Evolutionary conservation across 2,888 invertebrate species (phyloP), one percentile per base, ranked within the genome.

Genomic region (Xestobium rufovillosum): DNA sequence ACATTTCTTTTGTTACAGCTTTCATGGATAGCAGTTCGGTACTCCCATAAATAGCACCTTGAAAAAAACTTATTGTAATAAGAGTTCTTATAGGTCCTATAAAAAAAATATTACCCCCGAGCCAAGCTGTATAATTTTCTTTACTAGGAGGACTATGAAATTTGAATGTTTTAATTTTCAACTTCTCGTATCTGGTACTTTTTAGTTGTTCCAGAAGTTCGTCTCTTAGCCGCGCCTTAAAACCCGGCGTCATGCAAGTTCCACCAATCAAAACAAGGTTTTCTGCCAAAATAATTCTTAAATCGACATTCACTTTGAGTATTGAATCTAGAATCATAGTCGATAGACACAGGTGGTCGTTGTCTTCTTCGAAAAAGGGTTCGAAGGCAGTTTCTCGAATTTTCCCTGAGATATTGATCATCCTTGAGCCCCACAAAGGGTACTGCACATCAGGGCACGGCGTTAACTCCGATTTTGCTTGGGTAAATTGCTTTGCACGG

Each of bases 241-340:
- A 80, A 0, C 96, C 96, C 36, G 82, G 80, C 45, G 86, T 68
- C 75, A 84, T 82, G 0, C 83, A 72, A 2, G 84, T 82, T 8
- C 97, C 97, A 19, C 96, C 97, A 36, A 84, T 77, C 12, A 96
- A 66, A 36, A 96, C 69, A 48, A 96, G 76, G 65, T 88, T 91
- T 60, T 80, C 82, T 0, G 89, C 82, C 26, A 97, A 69, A 31
- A 71, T 70, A 36, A 74, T 73, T 9, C 94, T 75, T 42, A 81
- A 76, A 69, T 96, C 94, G 14, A 90, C 71, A 1, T 91, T 86
- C 50, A 89, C 84, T 75, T 83, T 75, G 28, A 82, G 56, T 40
- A 94, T 77, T 34, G 88, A 75, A 63, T 92, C 84, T 39, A 96
- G 67, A 49, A 96, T 77, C 66, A 91, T 78, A 45, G 89, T 86